Conservation (phyloP, 2,797 vertebrate species). For the Sebastes oblongus region DNA sequence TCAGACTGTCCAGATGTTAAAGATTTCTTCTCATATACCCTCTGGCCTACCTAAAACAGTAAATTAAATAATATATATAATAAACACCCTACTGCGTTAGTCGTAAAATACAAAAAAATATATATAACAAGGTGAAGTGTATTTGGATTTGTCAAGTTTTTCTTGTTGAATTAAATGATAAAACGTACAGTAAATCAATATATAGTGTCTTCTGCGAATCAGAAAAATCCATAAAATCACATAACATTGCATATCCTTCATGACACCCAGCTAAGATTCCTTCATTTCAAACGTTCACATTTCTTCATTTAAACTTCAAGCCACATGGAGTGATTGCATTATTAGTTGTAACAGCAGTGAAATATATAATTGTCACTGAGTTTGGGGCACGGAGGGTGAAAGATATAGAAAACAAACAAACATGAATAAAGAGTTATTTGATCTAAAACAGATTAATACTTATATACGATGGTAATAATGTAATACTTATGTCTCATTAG, state of each 20-base stretch:
- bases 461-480: not conserved
- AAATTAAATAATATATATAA: constrained; percentile 33
- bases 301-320: constrained; percentile 41
- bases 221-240: not conserved
- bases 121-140: constrained; percentile 49
- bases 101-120: constrained; percentile 52
- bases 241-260: constrained; percentile 40
- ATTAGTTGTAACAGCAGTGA: constrained; percentile 21
- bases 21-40: constrained; percentile 6
- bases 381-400: constrained; percentile 14
- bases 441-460: not conserved
- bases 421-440: not conserved
- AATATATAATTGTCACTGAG: not conserved
- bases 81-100: constrained; percentile 58
- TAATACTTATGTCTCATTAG: not conserved
- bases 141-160: constrained; percentile 55
- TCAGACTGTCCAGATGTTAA: constrained; percentile 24
- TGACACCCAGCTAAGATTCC: not conserved
- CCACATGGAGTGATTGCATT: constrained; percentile 45
- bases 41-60: constrained; percentile 30
- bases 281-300: constrained; percentile 42
- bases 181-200: constrained; percentile 33
- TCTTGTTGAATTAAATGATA: constrained; percentile 2
- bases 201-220: constrained; percentile 7
- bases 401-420: not conserved